Percentiles rank a stretch among this genome's conserved stretches.
phyloP scores from a whole-genome alignment of 2,113 vertebrate genomes.

The Marmota flaviventris region DNA sequence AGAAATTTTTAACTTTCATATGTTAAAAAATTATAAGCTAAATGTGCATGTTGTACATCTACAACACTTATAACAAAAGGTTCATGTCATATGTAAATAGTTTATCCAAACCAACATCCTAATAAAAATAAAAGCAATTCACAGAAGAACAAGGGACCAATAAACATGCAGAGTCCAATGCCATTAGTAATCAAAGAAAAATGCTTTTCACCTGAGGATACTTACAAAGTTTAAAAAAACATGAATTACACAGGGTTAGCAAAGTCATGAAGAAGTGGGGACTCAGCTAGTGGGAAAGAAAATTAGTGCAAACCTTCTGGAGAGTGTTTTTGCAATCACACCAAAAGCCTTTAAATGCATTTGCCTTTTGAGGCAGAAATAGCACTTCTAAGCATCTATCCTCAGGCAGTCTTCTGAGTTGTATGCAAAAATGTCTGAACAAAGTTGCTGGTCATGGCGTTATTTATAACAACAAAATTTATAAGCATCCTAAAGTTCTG shows the following conservation, averaged over 20 bases:
- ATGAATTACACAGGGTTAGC: background rate
- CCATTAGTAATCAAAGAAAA: slow-evolving; percentile 12
- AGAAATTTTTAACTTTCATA: slow-evolving; percentile 33
- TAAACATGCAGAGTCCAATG: background rate
- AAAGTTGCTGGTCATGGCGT: background rate
- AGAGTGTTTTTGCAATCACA: background rate
- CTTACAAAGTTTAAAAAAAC: background rate
- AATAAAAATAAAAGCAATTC: slow-evolving; percentile 42
- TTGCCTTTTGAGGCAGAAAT: background rate
- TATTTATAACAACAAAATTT: slow-evolving; percentile 54
- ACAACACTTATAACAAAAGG: background rate
- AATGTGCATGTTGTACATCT: background rate
- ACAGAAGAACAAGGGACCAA: background rate
- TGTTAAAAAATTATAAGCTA: slow-evolving; percentile 41
- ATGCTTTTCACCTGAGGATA: background rate
- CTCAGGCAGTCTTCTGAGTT: background rate
- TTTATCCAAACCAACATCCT: slow-evolving; percentile 1
- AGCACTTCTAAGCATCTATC: background rate
- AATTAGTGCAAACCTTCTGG: background rate
- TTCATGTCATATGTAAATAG: background rate
- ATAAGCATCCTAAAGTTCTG: slow-evolving; percentile 39
- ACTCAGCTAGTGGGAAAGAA: background rate
- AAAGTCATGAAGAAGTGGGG: background rate
- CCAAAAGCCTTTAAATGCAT: background rate
- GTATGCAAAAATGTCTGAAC: background rate